Percentiles rank a stretch among this genome's conserved stretches.
Evolutionary conservation across 2,888 invertebrate genomes (phyloP).

Genomic region (Idaea straminata): DNA sequence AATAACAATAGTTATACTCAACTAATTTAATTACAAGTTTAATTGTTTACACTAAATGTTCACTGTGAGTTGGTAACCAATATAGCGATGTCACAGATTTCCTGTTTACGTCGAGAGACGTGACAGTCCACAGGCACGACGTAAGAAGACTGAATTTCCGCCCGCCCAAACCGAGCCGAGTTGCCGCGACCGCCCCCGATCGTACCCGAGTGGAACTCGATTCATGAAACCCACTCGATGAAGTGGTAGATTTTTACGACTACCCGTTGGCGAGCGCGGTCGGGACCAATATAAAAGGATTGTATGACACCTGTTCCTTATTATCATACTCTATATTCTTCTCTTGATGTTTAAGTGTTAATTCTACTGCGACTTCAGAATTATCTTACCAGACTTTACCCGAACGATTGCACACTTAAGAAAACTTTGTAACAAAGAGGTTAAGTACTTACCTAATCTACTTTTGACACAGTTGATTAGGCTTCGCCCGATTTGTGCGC

Average conservation of each 20-base stretch:
- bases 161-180: constrained; percentile 60
- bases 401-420: not conserved
- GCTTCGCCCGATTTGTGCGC: not conserved
- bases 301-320: constrained; percentile 66
- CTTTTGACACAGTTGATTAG: too few relatives aligned
- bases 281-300: constrained; percentile 66
- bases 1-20: constrained; percentile 23
- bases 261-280: constrained; percentile 64
- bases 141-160: constrained; percentile 62
- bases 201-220: constrained; percentile 46
- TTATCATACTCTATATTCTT: constrained; percentile 43
- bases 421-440: not conserved
- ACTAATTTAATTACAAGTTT: constrained; percentile 19
- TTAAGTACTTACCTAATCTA: too few relatives aligned
- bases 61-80: constrained; percentile 29
- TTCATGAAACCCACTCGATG: constrained; percentile 73
- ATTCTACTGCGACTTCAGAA: constrained; percentile 6
- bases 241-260: constrained; percentile 78
- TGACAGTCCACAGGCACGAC: constrained; percentile 44
- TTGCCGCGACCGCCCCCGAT: constrained; percentile 44
- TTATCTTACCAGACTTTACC: not conserved
- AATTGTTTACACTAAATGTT: constrained; percentile 31
- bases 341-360: constrained; percentile 21
- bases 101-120: constrained; percentile 29
- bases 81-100: constrained; percentile 60